These are phyloP conservation scores for Cyrtorhinus lividipennis DNA, from an alignment of 1,140 invertebrate species.

Conservation along the genomic window DNA sequence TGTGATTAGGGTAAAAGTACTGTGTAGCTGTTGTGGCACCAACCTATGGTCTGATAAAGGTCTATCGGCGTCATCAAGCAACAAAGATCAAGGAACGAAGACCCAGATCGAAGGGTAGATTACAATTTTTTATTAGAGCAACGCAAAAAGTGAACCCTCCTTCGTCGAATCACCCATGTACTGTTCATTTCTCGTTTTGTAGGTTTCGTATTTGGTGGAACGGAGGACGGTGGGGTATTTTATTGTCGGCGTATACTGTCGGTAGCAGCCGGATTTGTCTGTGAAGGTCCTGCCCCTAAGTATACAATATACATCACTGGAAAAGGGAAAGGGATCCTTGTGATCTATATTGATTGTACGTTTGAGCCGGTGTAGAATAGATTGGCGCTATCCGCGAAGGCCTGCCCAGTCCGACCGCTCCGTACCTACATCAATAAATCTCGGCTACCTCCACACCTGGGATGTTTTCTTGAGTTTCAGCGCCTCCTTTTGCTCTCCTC, in stretches of 20 bases:
- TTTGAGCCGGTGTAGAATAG: conserved; percentile 8
- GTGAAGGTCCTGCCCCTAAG: conserved; percentile 11
- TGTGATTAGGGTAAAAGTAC: no score
- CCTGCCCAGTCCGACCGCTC: neutral
- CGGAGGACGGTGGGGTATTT: conserved; percentile 10
- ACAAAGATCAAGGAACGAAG: no score
- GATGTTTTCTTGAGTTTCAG: neutral
- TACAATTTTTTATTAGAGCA: no score
- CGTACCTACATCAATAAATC: conserved; percentile 6
- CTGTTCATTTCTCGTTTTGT: no score
- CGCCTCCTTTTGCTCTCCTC: no score
- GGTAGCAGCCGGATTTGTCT: conserved; percentile 5
- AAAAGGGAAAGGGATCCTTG: conserved; percentile 4
- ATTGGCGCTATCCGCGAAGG: neutral
- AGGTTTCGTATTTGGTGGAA: no score
- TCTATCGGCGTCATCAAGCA: no score
- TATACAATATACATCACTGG: conserved; percentile 15
- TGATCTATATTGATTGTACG: conserved; percentile 13
- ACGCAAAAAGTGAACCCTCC: no score
- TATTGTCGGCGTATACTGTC: neutral
- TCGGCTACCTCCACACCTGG: neutral
- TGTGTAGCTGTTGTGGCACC: no score
- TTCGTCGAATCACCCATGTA: no score
- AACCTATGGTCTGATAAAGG: no score
- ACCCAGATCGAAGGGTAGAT: no score